Percentiles rank a stretch among this genome's conserved stretches.
These are phyloP conservation scores for Chloroceryle inda DNA, from an alignment of 2,797 vertebrate genomes.

Conservation along the genomic window DNA sequence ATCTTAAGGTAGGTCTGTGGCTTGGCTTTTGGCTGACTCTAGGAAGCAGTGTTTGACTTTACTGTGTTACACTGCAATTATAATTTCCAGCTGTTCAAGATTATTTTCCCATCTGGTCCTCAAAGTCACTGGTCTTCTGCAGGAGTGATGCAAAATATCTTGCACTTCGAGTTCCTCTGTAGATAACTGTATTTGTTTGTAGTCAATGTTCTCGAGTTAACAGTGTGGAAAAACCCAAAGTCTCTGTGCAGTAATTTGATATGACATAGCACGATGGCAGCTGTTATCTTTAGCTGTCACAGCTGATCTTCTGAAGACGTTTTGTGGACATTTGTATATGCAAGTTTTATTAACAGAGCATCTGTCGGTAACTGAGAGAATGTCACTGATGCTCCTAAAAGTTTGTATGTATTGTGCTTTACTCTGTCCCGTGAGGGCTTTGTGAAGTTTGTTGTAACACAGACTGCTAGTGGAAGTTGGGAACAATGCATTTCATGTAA, in stretches of 20 bases:
- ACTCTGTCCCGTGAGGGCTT: background rate
- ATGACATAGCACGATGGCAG: constrained; percentile 49
- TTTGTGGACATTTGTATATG: constrained; percentile 80
- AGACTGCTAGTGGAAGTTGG: background rate
- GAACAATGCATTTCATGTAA: background rate
- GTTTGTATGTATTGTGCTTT: background rate
- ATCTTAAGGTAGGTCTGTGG: constrained; percentile 87
- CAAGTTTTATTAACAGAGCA: constrained; percentile 81
- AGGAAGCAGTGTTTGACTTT: constrained; percentile 52
- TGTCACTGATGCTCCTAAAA: constrained; percentile 47
- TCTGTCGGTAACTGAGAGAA: constrained; percentile 69
- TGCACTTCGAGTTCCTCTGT: constrained; percentile 66
- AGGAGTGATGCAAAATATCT: constrained; percentile 66
- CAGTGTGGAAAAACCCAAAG: background rate
- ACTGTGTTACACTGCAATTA: constrained; percentile 60
- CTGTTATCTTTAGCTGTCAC: constrained; percentile 82
- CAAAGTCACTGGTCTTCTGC: constrained; percentile 78
- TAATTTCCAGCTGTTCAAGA: constrained; percentile 73
- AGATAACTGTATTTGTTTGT: constrained; percentile 80
- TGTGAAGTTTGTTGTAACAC: constrained; percentile 11
- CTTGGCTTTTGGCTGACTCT: constrained; percentile 38
- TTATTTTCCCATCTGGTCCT: constrained; percentile 73
- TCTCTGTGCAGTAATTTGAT: constrained; percentile 61
- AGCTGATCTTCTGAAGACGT: constrained; percentile 76
- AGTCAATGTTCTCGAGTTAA: constrained; percentile 67